These are phyloP conservation scores for Eupristina koningsbergeri DNA, from an alignment of 1,140 invertebrate genomes.

Conservation along the genomic window DNA sequence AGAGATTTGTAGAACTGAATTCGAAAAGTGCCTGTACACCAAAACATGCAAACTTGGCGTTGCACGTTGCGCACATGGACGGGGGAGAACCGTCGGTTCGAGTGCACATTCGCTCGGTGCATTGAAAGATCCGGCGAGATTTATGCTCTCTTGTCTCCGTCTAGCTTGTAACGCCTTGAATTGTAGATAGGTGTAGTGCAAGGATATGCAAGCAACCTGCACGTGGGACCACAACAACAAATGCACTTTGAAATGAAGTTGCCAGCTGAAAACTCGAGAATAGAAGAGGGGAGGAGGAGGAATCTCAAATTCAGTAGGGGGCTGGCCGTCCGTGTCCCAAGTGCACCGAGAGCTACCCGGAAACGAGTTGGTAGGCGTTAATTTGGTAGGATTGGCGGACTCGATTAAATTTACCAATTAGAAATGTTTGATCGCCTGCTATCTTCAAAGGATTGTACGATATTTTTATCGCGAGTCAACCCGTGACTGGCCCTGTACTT, in stretches of 20 bases:
- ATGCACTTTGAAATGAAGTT: conserved; percentile 56
- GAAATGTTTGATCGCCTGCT: not conserved
- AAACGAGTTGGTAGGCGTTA: not conserved
- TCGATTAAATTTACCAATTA: not conserved
- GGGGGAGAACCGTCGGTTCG: not conserved
- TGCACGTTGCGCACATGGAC: not conserved
- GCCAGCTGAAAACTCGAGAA: not conserved
- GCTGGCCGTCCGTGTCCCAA: no score
- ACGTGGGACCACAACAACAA: conserved; percentile 56
- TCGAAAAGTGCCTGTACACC: not conserved
- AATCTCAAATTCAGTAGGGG: not conserved
- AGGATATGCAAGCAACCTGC: conserved; percentile 40
- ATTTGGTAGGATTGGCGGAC: no score
- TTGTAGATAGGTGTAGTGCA: conserved; percentile 64
- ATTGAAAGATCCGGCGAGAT: conserved; percentile 68
- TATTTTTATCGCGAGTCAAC: no score
- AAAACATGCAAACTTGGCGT: not conserved
- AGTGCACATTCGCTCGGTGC: not conserved
- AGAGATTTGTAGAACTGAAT: not conserved
- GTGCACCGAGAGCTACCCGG: no score
- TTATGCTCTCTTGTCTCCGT: conserved; percentile 64
- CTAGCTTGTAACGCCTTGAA: conserved; percentile 69
- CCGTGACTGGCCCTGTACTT: not conserved
- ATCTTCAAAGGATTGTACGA: not conserved
- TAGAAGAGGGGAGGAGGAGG: no score